Conservation (phyloP, 2,888 invertebrate species). For the Scaptomyza tumidula region DNA sequence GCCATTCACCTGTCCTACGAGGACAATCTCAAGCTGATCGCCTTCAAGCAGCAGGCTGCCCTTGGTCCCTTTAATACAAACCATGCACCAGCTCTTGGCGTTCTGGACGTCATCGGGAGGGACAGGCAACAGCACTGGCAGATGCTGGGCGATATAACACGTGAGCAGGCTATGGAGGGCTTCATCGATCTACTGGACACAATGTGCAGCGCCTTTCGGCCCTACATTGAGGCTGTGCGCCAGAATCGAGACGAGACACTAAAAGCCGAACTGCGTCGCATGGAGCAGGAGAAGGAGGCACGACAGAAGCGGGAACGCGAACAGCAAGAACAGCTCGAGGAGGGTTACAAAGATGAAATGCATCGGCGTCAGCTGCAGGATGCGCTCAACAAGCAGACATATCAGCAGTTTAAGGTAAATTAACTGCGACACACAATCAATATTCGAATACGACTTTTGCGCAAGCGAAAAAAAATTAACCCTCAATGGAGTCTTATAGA, state of each 20-base stretch:
- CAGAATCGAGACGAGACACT: constrained; percentile 93
- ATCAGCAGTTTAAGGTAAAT: constrained; percentile 90
- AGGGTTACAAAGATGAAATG: constrained; percentile 82
- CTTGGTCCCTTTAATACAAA: constrained; percentile 92
- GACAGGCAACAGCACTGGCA: constrained; percentile 98
- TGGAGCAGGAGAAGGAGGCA: constrained; percentile 78
- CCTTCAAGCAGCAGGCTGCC: constrained; percentile 95
- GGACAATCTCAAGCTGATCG: constrained; percentile 95
- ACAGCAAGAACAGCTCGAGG: constrained; percentile 77
- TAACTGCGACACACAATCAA: constrained; percentile 25
- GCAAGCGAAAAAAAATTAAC: neutral
- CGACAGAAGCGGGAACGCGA: constrained; percentile 72
- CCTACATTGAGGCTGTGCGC: constrained; percentile 95
- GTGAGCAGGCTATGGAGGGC: constrained; percentile 95
- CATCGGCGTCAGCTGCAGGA: constrained; percentile 93
- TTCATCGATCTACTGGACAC: constrained; percentile 95
- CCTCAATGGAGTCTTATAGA: neutral
- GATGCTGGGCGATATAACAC: constrained; percentile 92
- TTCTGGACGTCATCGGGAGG: constrained; percentile 97
- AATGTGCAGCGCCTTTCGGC: constrained; percentile 94
- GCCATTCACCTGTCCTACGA: constrained; percentile 97
- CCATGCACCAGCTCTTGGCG: constrained; percentile 92
- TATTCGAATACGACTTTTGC: constrained; percentile 13
- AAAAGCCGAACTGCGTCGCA: constrained; percentile 84
- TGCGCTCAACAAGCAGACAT: constrained; percentile 97